Evolutionary conservation across 2,888 invertebrate species (phyloP), one percentile per base, ranked within the genome.

Genomic region (Drosophila recens): DNA sequence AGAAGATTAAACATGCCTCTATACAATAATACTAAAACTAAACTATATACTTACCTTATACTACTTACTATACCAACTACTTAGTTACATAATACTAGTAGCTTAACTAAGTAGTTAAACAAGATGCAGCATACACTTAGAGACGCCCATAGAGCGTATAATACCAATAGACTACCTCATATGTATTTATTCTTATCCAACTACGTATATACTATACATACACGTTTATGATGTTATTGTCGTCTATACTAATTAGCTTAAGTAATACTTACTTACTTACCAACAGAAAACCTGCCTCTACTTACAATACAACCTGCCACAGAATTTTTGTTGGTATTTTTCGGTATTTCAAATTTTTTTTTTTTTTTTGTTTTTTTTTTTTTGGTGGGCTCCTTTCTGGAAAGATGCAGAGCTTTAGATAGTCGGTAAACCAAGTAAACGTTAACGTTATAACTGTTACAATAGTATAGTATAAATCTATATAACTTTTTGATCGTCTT

Each of bases 61-160:
- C 53, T 56, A 58, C 38, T 38, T 58, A 46, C 57, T 46, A 53
- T 61, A 52, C 53, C 27, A 67, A 74, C 40, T 65, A 79, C 13
- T 68, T 79, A 79, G 76, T 66, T 76, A 77, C 69, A 69, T 76
- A 77, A 70, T 73, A 70, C 63, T 65, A 51, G 73, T 76, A 76
- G 78, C 58, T 57, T 64, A 76, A 34, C 48, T 76, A 76, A 34
- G 45, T 76, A 77, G 78, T 63, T 63, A 46, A 51, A 64, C 59
- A 42, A 66, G 66, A 61, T 58, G 61, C 68, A 77, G 64, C 61
- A 63, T 43, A 67, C 49, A 70, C 46, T 5, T 75, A 77, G 77
- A 77, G 77, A 68, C 63, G 59, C 70, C 48, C 38, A 13, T 77
- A 66, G 73, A 69, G 69, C 73, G 58, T 30, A 42, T 33, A 34